Percentiles rank a stretch among this genome's conserved stretches.
These are phyloP conservation scores for Thereva nobilitata DNA, from an alignment of 2,888 invertebrate species.

Conservation along the genomic window DNA sequence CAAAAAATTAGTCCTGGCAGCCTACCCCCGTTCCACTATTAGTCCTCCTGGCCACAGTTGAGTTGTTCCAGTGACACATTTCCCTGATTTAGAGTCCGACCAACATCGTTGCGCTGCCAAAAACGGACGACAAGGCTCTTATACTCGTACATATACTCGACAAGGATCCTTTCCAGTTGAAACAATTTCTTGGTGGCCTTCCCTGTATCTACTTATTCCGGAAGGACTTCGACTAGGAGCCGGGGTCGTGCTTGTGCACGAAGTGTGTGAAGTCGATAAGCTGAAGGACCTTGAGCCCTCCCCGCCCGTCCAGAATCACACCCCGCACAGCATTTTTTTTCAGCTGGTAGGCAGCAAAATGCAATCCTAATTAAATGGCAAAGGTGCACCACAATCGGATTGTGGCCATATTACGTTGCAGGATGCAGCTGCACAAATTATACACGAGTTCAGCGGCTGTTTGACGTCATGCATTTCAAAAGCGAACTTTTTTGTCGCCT, in stretches of 20 bases:
- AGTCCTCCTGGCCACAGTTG: neutral
- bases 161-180: slow-evolving; percentile 18
- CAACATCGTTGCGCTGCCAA: neutral
- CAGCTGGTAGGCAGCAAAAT: slow-evolving; percentile 11
- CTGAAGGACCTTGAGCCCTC: slow-evolving; percentile 29
- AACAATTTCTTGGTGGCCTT: slow-evolving; percentile 15
- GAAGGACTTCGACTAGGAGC: neutral
- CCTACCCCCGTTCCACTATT: too few species aligned
- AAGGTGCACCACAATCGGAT: slow-evolving; percentile 25
- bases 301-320: slow-evolving; percentile 4
- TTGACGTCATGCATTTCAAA: slow-evolving; percentile 27
- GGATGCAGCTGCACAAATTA: slow-evolving; percentile 32
- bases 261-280: slow-evolving; percentile 14
- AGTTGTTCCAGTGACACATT: slow-evolving; percentile 25
- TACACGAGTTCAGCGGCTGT: slow-evolving; percentile 23
- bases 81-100: slow-evolving; percentile 7
- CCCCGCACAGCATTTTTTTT: too few species aligned
- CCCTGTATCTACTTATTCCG: slow-evolving; percentile 11
- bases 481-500: slow-evolving; percentile 18
- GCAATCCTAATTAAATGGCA: slow-evolving; percentile 25
- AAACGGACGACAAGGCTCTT: slow-evolving; percentile 7
- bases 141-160: neutral
- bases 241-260: too few species aligned
- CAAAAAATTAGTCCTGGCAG: too few species aligned
- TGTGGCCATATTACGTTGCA: slow-evolving; percentile 26